Conservation (phyloP, 1,140 invertebrate genomes). For the Lerema accius region DNA sequence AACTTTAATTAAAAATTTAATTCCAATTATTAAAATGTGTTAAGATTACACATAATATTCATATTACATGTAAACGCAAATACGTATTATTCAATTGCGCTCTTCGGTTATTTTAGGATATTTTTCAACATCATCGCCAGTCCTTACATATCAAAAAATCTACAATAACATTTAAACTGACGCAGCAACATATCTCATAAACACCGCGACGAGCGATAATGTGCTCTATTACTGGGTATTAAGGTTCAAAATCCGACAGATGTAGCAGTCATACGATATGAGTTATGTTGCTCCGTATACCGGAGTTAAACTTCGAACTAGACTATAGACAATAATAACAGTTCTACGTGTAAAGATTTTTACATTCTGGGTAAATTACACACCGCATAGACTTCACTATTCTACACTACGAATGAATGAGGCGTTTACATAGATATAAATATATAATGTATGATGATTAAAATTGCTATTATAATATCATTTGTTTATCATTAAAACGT, state of each 20-base stretch:
- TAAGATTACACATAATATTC: background rate
- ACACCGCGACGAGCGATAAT: background rate
- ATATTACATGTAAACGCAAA: background rate
- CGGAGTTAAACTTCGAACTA: slow-evolving; percentile 24
- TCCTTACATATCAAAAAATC: slow-evolving; percentile 13
- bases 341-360: slow-evolving; percentile 12
- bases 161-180: slow-evolving; percentile 25
- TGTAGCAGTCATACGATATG: background rate
- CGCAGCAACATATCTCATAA: slow-evolving; percentile 25
- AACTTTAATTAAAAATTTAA: background rate
- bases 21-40: background rate
- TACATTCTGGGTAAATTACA: background rate
- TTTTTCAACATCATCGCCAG: slow-evolving; percentile 20
- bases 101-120: slow-evolving; percentile 9
- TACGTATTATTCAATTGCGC: background rate
- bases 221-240: background rate
- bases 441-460: slow-evolving; percentile 1
- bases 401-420: slow-evolving; percentile 17
- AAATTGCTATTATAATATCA: background rate
- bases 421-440: slow-evolving; percentile 1
- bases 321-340: slow-evolving; percentile 30
- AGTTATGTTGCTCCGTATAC: slow-evolving; percentile 10
- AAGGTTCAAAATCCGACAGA: background rate
- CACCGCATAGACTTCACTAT: background rate
- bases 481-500: background rate